These are phyloP conservation scores for Hydractinia symbiolongicarpus DNA, from an alignment of 30 jellyfish, hydroid and myxozoan species.

Conservation along the genomic window DNA sequence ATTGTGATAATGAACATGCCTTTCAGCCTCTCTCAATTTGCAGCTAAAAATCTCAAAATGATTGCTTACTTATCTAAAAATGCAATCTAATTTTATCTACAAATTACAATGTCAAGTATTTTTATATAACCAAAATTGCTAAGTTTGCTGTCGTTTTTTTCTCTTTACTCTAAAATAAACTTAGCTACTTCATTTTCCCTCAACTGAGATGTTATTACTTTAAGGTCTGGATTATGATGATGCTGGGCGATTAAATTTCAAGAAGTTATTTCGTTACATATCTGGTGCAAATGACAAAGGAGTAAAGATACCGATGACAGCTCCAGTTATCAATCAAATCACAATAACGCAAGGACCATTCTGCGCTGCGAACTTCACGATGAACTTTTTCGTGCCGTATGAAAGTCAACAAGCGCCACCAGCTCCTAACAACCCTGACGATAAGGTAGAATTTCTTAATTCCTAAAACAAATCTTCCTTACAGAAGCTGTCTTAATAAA, in stretches of 20 bases:
- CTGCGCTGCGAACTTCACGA: conserved; percentile 22
- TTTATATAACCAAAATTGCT: too few species aligned
- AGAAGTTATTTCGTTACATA: background rate
- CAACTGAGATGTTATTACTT: background rate
- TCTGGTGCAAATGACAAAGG: conserved; percentile 9
- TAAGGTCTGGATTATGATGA: background rate
- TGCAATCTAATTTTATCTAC: too few species aligned
- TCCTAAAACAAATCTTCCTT: too few species aligned
- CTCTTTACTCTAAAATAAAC: too few species aligned
- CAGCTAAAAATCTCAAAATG: too few species aligned
- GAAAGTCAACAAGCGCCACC: conserved; percentile 14
- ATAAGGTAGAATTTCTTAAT: background rate
- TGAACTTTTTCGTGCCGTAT: conserved; percentile 15
- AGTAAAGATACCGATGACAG: conserved; percentile 13
- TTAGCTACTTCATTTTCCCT: too few species aligned
- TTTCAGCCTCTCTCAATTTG: too few species aligned
- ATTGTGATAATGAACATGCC: too few species aligned
- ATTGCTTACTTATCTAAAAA: too few species aligned
- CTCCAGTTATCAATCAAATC: conserved; percentile 9
- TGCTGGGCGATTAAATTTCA: background rate
- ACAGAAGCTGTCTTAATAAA: too few species aligned
- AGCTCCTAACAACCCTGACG: background rate
- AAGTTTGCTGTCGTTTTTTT: too few species aligned
- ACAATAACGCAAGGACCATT: conserved; percentile 23
- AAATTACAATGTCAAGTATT: too few species aligned